Base-by-base conservation (phyloP, 64 coral and sea anemone species). In the Dendrophyllia cribrosa region DNA sequence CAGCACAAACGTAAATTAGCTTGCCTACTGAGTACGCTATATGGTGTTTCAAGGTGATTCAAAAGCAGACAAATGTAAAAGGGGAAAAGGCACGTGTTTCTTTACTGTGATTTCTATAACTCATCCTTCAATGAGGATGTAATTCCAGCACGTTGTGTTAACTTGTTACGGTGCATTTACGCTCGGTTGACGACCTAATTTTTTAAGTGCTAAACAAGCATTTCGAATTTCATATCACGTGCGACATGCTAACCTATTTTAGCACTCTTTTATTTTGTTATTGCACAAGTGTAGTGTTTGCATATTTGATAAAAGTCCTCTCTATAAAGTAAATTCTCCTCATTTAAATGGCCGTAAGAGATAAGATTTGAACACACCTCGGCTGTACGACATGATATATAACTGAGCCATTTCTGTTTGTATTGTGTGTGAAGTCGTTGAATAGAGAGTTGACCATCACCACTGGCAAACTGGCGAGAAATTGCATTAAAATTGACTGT, bases 141-240 rank as follows among this genome's bases (percentile, higher is more conserved):
- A 68, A 84, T 69, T 84, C 80, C 80, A 84, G 61, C 60, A 47
- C 59, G 34, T n/a, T 82, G 26, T 82, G 79, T 82, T 59, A 64
- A 47, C 58, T 84, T 68, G 19, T 84, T 84, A 22, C 50, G 26
- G 16, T 21, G 17, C 10, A 47, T 84, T 50, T 34, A 84, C 62
- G 80, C 44, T 23, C 5, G 21, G 61, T 51, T 84, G 80, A 84
- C 19, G 50, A 23, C 67, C 67, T 24, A 46, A 9, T 48, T 67
- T 22, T 47, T 84, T 14, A 67, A 84, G 60, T 67, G 45, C 43
- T 24, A 43, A 23, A 34, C 20, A 44, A 34, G 43, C 14, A n/a
- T 84, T 47, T 43, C 19, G 11, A n/a, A 9, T 50, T 84, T n/a
- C 44, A 25, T 26, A 14, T 46, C 59, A 16, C 26, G 25, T 15